Percentiles rank a stretch among this genome's conserved stretches.
These are phyloP conservation scores for Spinibarbus caldwelli DNA, from an alignment of 2,797 vertebrate genomes.

Conservation along the genomic window DNA sequence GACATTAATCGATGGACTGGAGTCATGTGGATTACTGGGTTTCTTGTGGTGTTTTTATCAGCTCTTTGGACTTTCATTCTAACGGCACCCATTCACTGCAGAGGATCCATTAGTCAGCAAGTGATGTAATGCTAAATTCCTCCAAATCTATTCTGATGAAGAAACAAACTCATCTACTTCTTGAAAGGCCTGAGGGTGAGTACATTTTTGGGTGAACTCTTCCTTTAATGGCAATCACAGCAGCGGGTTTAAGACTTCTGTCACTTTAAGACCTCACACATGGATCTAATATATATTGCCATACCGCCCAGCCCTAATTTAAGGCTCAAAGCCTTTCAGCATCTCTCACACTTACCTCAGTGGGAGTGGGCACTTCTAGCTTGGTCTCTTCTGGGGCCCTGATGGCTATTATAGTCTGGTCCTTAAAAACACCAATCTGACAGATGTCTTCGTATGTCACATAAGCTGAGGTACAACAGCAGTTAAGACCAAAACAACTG, in stretches of 20 bases:
- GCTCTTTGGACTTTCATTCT: too few species aligned
- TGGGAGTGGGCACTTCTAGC: constrained; percentile 88
- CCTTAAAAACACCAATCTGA: constrained; percentile 81
- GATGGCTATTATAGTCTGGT: constrained; percentile 88
- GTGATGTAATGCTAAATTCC: too few species aligned
- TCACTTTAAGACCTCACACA: background rate
- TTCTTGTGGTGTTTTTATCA: too few species aligned
- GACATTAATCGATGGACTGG: too few species aligned
- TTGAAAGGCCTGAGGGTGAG: background rate
- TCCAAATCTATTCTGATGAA: too few species aligned
- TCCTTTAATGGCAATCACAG: background rate
- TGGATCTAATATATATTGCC: background rate
- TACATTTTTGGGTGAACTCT: background rate
- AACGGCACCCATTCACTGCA: too few species aligned
- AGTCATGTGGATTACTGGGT: too few species aligned
- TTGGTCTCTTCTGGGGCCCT: constrained; percentile 92
- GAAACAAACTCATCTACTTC: too few species aligned
- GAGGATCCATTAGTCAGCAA: too few species aligned
- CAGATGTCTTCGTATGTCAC: constrained; percentile 88
- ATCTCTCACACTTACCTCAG: constrained; percentile 74
- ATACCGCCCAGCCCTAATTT: background rate
- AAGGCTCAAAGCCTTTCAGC: background rate
- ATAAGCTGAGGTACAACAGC: constrained; percentile 82
- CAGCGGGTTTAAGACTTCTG: background rate
- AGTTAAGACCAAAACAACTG: constrained; percentile 48